Evolutionary conservation across 1,140 invertebrate species (phyloP).

Genomic region (Paracyclopina nana): DNA sequence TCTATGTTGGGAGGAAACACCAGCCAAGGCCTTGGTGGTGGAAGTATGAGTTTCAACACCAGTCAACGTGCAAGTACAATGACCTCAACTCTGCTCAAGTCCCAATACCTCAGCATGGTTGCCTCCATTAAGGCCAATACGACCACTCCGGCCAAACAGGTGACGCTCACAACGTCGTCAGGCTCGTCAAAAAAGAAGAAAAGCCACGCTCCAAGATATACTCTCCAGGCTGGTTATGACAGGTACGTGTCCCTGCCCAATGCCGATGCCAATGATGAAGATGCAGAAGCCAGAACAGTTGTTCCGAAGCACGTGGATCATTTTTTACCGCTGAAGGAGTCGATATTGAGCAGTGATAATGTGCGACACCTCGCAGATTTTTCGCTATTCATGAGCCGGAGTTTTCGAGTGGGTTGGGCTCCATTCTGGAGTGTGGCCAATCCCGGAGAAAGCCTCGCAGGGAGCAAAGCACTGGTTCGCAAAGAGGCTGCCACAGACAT

Average conservation of each 20-base stretch:
- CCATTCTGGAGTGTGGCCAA: slow-evolving; percentile 37
- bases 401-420: slow-evolving; percentile 52
- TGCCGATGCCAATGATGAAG: neutral
- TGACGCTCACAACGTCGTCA: neutral
- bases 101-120: neutral
- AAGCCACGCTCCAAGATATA: slow-evolving; percentile 2
- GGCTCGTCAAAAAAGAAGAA: neutral
- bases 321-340: neutral
- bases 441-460: neutral
- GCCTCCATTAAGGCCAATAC: too few species aligned
- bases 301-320: neutral
- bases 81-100: slow-evolving; percentile 10
- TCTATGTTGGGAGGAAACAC: neutral
- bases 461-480: too few species aligned
- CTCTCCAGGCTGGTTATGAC: neutral
- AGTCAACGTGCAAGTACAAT: neutral
- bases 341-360: neutral
- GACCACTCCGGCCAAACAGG: too few species aligned
- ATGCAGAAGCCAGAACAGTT: neutral
- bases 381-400: slow-evolving; percentile 38
- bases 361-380: slow-evolving; percentile 37
- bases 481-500: too few species aligned
- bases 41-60: too few species aligned
- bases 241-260: slow-evolving; percentile 4
- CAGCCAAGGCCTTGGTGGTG: neutral